A percentile compares a stretch with the other conserved stretches of the same genome.
These are phyloP conservation scores for Caenorhabditis angaria DNA, from an alignment of 2,888 invertebrate genomes.

Conservation along the genomic window DNA sequence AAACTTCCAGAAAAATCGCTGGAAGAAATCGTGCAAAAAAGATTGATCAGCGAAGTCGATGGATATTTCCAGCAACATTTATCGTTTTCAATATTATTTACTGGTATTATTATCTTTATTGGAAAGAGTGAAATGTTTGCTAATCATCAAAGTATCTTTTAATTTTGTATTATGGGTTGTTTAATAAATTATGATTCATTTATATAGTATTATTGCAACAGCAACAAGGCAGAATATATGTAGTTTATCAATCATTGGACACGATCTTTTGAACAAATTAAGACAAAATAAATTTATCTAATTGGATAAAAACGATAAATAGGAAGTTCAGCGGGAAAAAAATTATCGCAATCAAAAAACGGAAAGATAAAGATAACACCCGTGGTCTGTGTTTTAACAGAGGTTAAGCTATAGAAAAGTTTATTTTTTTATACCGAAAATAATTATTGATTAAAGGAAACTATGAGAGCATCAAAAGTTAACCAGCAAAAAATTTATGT, in stretches of 20 bases:
- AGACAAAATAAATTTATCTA: neutral
- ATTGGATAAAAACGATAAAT: neutral
- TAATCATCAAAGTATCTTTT: neutral
- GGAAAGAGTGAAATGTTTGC: slow-evolving; percentile 27
- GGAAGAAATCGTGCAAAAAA: slow-evolving; percentile 68
- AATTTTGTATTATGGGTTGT: slow-evolving; percentile 6
- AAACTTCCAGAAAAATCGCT: slow-evolving; percentile 61
- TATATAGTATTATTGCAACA: neutral
- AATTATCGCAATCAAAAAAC: neutral
- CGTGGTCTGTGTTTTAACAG: neutral
- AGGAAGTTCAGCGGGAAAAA: no score
- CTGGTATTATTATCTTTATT: slow-evolving; percentile 69
- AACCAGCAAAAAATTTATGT: no score
- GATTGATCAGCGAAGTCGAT: slow-evolving; percentile 69
- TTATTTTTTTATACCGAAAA: neutral
- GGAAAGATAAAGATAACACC: neutral
- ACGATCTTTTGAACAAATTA: slow-evolving; percentile 12
- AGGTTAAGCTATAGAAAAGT: neutral
- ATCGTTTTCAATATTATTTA: slow-evolving; percentile 70
- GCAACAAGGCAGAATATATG: neutral
- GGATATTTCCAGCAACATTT: slow-evolving; percentile 69
- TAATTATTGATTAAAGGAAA: no score
- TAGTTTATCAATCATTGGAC: neutral
- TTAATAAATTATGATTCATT: neutral
- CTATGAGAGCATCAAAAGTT: no score